phyloP scores from a whole-genome alignment of 2,888 invertebrate species.

The Druceiella hillmani region DNA sequence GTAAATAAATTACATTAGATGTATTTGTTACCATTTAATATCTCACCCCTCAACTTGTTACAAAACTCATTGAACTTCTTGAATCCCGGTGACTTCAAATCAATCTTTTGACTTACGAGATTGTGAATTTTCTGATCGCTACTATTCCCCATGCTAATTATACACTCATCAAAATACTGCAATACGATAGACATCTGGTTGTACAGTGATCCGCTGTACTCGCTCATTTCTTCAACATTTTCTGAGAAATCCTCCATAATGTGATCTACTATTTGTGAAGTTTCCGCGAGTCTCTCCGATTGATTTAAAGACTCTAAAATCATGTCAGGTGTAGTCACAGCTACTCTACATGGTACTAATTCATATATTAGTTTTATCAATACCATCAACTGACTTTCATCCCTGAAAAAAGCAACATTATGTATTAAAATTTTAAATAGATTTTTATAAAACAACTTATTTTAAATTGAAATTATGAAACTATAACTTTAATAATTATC shows the following conservation, averaged over 20 bases:
- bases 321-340: slow-evolving; percentile 31
- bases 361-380: slow-evolving; percentile 41
- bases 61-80: slow-evolving; percentile 30
- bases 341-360: slow-evolving; percentile 33
- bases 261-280: not conserved
- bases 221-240: slow-evolving; percentile 22
- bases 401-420: slow-evolving; percentile 32
- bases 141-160: slow-evolving; percentile 35
- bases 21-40: slow-evolving; percentile 26
- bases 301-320: no score
- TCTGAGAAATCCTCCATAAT: slow-evolving; percentile 3
- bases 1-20: no score
- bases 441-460: no score
- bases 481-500: no score
- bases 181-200: slow-evolving; percentile 31
- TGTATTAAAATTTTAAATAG: no score
- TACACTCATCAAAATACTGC: slow-evolving; percentile 34
- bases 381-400: slow-evolving; percentile 32
- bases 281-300: slow-evolving; percentile 25
- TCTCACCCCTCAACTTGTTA: slow-evolving; percentile 29
- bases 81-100: slow-evolving; percentile 33
- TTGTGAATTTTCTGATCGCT: slow-evolving; percentile 27
- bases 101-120: slow-evolving; percentile 34
- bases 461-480: no score
- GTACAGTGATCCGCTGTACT: slow-evolving; percentile 30